Conservation (phyloP, 2,797 vertebrate species). For the Hyperoplus immaculatus region DNA sequence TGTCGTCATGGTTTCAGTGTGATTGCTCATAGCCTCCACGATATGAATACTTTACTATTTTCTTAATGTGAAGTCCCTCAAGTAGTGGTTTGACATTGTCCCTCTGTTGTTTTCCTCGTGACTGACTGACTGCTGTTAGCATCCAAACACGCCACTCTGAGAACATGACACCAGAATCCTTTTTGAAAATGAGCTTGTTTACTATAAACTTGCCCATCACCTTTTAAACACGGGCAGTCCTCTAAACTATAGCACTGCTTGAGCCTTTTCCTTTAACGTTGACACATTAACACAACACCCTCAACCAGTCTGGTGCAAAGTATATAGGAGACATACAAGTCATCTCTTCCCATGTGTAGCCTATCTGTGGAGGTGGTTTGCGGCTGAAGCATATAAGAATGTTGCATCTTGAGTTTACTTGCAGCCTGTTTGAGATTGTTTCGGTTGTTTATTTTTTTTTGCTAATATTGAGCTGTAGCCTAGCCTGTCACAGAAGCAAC, state of each 20-base stretch:
- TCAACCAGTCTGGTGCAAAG: neutral
- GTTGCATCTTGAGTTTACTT: no score
- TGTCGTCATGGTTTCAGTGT: neutral
- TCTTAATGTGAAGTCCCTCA: neutral
- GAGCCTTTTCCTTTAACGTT: neutral
- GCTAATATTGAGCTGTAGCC: no score
- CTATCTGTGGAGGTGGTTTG: neutral
- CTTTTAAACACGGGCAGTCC: neutral
- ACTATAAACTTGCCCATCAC: slow-evolving; percentile 14
- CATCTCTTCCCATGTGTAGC: neutral
- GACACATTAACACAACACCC: neutral
- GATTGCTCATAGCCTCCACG: neutral
- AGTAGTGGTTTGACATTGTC: slow-evolving; percentile 17
- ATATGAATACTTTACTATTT: fast-evolving
- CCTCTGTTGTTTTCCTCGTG: neutral
- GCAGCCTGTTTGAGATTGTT: no score
- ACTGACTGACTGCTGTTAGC: slow-evolving; percentile 4
- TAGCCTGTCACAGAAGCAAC: no score
- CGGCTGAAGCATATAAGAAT: no score
- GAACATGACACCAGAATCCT: neutral
- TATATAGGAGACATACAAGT: no score
- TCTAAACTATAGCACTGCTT: neutral
- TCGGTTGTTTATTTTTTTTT: no score
- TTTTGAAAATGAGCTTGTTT: slow-evolving; percentile 11
- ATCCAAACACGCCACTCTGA: neutral